A percentile compares a stretch with the other conserved stretches of the same genome.
Evolutionary conservation across 92 coral and sea anemone species (phyloP).

Genomic region (Umimayanthus kanabou): DNA sequence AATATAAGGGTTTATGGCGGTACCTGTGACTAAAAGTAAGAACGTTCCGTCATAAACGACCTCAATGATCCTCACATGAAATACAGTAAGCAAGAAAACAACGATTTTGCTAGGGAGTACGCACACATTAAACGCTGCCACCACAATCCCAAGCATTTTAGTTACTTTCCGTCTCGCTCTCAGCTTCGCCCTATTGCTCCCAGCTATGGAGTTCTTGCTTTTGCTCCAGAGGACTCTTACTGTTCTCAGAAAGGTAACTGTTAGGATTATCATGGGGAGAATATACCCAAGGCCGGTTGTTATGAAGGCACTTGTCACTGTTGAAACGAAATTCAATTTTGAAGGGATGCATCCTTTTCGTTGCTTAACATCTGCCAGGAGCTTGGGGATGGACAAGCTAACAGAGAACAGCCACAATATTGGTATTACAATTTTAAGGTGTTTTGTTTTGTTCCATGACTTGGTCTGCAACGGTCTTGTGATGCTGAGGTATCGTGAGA

Average conservation of each 20-base stretch:
- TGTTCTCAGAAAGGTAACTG: background rate
- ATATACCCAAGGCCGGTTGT: slow-evolving; percentile 1
- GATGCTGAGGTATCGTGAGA: background rate
- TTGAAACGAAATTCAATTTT: background rate
- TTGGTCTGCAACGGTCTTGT: background rate
- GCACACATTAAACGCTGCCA: background rate
- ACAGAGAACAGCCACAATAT: slow-evolving; percentile 1
- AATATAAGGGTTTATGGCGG: slow-evolving; percentile 7
- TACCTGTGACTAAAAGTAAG: background rate
- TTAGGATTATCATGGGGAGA: slow-evolving; percentile 3
- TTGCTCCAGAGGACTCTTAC: background rate
- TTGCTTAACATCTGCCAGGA: background rate
- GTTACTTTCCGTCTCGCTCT: background rate
- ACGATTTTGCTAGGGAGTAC: background rate
- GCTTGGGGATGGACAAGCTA: background rate
- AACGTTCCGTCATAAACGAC: background rate
- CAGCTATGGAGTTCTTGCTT: background rate
- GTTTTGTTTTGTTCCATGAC: background rate
- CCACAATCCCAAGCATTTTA: slow-evolving; percentile 3
- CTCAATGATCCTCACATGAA: background rate
- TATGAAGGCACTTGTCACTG: background rate
- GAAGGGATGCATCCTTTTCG: background rate
- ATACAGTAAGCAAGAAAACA: background rate
- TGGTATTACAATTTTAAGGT: slow-evolving; percentile 14
- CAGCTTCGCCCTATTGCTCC: background rate